Base-by-base conservation (phyloP, 2,888 invertebrate species). In the Odontothrips loti region DNA sequence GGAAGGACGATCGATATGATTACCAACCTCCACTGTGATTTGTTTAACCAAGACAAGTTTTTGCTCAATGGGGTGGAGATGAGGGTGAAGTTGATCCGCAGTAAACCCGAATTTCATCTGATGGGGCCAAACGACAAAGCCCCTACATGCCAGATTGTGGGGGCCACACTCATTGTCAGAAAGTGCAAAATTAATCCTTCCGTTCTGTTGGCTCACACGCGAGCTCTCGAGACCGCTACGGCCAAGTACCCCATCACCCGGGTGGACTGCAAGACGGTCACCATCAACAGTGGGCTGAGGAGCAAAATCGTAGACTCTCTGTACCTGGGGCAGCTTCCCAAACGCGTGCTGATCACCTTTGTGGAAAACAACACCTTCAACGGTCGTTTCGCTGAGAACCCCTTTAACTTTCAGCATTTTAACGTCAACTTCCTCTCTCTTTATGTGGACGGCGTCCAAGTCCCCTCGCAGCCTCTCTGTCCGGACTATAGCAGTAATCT, bases 291-390 rank as follows among this genome's bases (percentile, higher is more conserved):
- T 1, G 84, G 84, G 0, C 83, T 79, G 2, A 2, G 34, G 6
- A 43, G 34, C 6, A 43, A 43, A 43, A 43, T 43, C 6, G 34
- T 43, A 2, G 86, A 86, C 79, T 86, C 86, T 80, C 68, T 86
- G 17, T 85, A 85, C 81, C 63, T 84, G 3, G 85, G 85, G 0
- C 84, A 84, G 81, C 80, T 86, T 20, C 86, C 86, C 0, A 84
- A 85, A 82, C 82, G 85, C 78, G 82, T 86, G 17, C 83, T 86
- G 34, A 43, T 86, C n/a, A 85, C 84, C 8, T 85, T 86, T 80
- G 34, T 43, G 34, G 34, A 43, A 43, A 43, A 43, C 6, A 43
- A 2, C 6, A 43, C 34, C 6, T 43, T 43, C 6, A 43, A 43
- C 34, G 34, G 34, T 43, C 34, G 34, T 6, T 43, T 43, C 34